Conservation (phyloP, 2,797 vertebrate genomes). For the Dallia pectoralis region DNA sequence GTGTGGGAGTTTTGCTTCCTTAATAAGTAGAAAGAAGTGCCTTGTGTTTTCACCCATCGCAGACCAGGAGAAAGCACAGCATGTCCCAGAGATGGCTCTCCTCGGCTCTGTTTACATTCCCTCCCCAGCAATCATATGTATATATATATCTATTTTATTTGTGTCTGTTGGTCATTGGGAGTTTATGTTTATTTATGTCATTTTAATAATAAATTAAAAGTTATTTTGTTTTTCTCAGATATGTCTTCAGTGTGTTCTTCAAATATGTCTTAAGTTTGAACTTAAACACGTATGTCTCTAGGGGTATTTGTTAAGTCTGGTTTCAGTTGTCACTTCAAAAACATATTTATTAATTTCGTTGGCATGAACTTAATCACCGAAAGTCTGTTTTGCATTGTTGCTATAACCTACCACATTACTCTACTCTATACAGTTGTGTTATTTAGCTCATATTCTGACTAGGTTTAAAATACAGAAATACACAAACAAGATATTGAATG, state of each 20-base stretch:
- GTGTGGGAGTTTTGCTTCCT: constrained; percentile 33
- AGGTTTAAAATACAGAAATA: neutral
- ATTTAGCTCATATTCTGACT: neutral
- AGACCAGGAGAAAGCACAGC: constrained; percentile 20
- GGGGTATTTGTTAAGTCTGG: too few species aligned
- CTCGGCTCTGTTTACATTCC: constrained; percentile 16
- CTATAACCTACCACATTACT: neutral
- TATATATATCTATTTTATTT: constrained; percentile 79
- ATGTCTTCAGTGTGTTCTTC: neutral
- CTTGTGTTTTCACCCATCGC: constrained; percentile 43
- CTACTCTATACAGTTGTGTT: neutral
- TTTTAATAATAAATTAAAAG: constrained; percentile 84
- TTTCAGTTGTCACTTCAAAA: too few species aligned
- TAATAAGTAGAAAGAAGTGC: constrained; percentile 45
- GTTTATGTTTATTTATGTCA: constrained; percentile 79
- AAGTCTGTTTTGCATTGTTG: too few species aligned
- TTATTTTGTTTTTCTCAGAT: constrained; percentile 58
- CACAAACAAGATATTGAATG: neutral
- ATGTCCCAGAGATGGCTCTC: neutral
- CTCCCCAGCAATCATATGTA: constrained; percentile 61
- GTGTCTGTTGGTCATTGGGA: constrained; percentile 70
- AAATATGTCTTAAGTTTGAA: neutral
- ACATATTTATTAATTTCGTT: neutral
- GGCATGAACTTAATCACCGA: neutral
- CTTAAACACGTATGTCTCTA: too few species aligned